Conservation (phyloP, 53 echinoderm and acorn worm genomes). For the Patiria pectinifera region DNA sequence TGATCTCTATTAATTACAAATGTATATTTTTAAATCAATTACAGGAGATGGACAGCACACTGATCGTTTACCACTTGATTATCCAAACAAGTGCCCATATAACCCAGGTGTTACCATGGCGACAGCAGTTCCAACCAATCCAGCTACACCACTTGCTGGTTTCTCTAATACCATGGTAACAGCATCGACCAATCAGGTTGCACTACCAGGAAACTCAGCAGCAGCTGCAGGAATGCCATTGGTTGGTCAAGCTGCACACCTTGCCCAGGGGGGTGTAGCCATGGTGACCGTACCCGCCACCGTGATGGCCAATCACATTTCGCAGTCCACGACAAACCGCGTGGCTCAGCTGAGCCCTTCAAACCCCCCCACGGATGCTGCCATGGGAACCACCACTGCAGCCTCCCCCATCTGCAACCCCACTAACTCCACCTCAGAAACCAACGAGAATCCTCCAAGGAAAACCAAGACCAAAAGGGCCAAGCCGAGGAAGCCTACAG, state of each 20-base stretch:
- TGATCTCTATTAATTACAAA: neutral
- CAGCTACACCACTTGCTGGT: neutral
- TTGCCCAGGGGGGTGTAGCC: neutral
- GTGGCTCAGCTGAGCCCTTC: neutral
- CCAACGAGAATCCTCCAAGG: neutral
- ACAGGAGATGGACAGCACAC: neutral
- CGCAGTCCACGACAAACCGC: neutral
- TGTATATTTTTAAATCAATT: neutral
- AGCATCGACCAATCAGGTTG: neutral
- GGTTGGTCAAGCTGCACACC: neutral
- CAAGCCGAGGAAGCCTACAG: neutral
- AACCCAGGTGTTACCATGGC: neutral
- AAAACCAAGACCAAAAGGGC: neutral
- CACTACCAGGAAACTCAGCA: neutral
- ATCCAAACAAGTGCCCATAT: neutral
- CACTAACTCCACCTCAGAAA: neutral
- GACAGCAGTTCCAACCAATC: neutral
- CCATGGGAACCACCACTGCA: neutral
- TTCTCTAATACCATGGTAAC: neutral
- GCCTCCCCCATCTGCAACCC: neutral
- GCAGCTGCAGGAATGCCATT: neutral
- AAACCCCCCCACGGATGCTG: neutral
- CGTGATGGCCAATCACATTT: neutral
- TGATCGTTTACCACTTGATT: neutral
- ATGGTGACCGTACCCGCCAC: neutral